phyloP scores from a whole-genome alignment of 2,113 vertebrate species.

The Tenrec ecaudatus region DNA sequence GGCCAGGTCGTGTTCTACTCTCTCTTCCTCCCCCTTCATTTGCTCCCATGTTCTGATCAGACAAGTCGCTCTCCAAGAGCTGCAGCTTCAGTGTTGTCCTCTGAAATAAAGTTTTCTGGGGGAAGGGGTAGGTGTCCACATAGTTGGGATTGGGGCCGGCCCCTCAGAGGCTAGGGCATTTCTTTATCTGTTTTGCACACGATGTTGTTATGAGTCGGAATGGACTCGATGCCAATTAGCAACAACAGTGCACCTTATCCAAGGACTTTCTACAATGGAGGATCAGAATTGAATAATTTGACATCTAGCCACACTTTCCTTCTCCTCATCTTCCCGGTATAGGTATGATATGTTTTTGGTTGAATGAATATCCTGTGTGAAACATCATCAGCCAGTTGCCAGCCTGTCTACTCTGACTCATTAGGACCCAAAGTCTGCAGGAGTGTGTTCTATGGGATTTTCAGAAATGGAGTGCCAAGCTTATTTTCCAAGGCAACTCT shows the following conservation, averaged over 20 bases:
- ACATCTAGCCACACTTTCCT: not conserved
- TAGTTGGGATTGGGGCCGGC: too few relatives aligned
- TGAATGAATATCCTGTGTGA: not conserved
- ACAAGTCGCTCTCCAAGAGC: too few relatives aligned
- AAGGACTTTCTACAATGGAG: constrained; percentile 11
- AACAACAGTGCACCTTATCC: not conserved
- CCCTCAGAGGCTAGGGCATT: too few relatives aligned
- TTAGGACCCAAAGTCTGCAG: not conserved
- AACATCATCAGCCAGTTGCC: not conserved
- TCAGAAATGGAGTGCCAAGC: not conserved
- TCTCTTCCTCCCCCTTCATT: too few relatives aligned
- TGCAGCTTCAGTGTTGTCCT: too few relatives aligned
- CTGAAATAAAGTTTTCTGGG: too few relatives aligned
- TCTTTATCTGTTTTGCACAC: too few relatives aligned
- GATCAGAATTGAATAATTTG: constrained; percentile 22
- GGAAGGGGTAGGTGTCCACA: too few relatives aligned
- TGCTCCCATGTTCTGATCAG: too few relatives aligned
- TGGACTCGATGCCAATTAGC: too few relatives aligned
- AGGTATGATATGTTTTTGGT: constrained; percentile 23
- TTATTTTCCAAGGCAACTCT: not conserved
- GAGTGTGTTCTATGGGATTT: not conserved
- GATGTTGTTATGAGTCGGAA: too few relatives aligned
- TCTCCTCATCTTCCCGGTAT: constrained; percentile 6
- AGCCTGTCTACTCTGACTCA: not conserved
- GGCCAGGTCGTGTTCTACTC: too few relatives aligned